Evolutionary conservation across 1,140 invertebrate species (phyloP).

Genomic region (Heliconius himera): DNA sequence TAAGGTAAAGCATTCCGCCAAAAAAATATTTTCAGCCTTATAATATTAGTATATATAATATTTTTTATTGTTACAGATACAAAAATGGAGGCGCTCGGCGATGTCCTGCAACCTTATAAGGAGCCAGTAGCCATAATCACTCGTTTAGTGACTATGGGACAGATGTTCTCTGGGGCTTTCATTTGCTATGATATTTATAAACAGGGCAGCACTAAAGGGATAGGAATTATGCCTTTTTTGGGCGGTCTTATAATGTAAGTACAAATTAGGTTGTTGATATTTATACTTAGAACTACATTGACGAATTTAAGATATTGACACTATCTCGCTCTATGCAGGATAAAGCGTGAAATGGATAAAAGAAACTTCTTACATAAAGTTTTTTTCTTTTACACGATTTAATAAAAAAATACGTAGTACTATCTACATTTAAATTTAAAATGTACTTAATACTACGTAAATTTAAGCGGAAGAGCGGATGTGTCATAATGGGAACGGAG

Average conservation of each 20-base stretch:
- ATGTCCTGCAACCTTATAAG: constrained; percentile 81
- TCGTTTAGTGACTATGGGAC: constrained; percentile 83
- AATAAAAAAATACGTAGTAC: too few relatives aligned
- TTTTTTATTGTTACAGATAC: constrained; percentile 14
- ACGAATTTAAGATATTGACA: too few relatives aligned
- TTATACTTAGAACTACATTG: not conserved
- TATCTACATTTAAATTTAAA: too few relatives aligned
- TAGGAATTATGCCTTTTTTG: constrained; percentile 86
- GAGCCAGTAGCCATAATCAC: constrained; percentile 80
- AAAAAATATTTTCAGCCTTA: too few relatives aligned
- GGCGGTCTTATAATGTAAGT: constrained; percentile 89
- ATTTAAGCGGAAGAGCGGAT: too few relatives aligned
- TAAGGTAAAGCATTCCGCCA: too few relatives aligned
- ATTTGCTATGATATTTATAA: constrained; percentile 87
- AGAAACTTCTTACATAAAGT: too few relatives aligned
- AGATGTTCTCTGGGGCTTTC: constrained; percentile 85
- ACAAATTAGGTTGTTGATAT: not conserved
- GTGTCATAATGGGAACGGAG: too few relatives aligned
- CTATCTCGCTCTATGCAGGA: too few relatives aligned
- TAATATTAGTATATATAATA: not conserved
- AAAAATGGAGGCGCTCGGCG: constrained; percentile 73
- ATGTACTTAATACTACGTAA: too few relatives aligned
- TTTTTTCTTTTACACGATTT: too few relatives aligned
- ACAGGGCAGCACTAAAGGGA: constrained; percentile 83
- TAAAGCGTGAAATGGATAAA: too few relatives aligned